phyloP scores from a whole-genome alignment of 2,797 vertebrate genomes.

The Hafferia zeledoni region DNA sequence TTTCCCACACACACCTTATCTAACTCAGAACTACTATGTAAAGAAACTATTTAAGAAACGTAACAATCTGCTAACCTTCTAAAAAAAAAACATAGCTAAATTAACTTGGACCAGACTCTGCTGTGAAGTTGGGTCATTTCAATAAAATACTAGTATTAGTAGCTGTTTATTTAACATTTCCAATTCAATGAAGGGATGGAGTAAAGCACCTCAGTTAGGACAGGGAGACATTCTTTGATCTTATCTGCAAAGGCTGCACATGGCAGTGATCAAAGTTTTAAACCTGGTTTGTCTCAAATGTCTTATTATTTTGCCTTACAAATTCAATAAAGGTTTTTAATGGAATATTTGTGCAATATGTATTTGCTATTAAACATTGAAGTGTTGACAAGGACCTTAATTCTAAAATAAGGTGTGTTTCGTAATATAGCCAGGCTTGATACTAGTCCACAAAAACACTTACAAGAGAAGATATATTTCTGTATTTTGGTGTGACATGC shows the following conservation, averaged over 20 bases:
- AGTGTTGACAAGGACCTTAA: not conserved
- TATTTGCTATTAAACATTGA: not conserved
- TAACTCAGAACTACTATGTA: not conserved
- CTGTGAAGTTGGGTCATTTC: not conserved
- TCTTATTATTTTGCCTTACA: not conserved
- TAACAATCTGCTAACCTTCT: not conserved
- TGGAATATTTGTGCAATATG: not conserved
- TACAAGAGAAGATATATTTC: not conserved
- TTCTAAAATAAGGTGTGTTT: not conserved
- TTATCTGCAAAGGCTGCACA: not conserved
- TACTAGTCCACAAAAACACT: not conserved
- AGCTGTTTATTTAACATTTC: not conserved
- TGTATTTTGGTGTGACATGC: not conserved
- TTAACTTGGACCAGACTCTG: not conserved
- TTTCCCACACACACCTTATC: not conserved
- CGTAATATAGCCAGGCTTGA: not conserved
- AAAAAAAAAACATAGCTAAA: not conserved
- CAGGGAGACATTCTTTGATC: not conserved
- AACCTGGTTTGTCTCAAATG: not conserved
- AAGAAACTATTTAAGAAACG: not conserved
- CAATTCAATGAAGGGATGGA: not conserved
- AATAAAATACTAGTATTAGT: not conserved
- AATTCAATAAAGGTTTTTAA: not conserved
- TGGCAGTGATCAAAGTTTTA: not conserved
- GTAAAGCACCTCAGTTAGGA: not conserved